Conservation (phyloP, 2,797 vertebrate species). For the Sparus aurata region DNA sequence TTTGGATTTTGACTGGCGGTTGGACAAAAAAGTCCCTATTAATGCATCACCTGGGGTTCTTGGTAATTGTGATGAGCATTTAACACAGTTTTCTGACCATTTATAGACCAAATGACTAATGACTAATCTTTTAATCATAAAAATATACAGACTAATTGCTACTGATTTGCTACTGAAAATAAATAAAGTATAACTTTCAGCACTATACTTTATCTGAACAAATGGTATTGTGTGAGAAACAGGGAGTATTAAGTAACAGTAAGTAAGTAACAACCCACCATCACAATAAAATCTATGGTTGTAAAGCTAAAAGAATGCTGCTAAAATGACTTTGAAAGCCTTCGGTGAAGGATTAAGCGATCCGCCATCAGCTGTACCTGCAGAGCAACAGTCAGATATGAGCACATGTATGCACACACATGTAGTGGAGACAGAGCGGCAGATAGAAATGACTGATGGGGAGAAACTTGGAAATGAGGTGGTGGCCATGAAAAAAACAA, state of each 20-base stretch:
- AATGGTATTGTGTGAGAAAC: not conserved
- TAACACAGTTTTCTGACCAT: not conserved
- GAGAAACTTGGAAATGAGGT: not conserved
- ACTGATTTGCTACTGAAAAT: not conserved
- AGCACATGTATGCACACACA: conserved; percentile 2
- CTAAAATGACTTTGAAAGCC: conserved; percentile 26
- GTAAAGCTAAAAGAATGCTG: conserved; percentile 2
- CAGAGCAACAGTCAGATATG: conserved; percentile 1
- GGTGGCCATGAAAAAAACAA: not conserved
- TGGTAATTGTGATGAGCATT: not conserved
- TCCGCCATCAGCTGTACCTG: not conserved
- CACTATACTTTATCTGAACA: not conserved
- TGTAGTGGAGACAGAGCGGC: not conserved
- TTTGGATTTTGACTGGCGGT: not conserved
- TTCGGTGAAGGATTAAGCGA: conserved; percentile 1
- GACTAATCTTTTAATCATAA: not conserved
- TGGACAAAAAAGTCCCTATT: not conserved
- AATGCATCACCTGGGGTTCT: not conserved
- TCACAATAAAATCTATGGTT: conserved; percentile 6
- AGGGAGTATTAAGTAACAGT: not conserved
- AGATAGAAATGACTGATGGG: not conserved
- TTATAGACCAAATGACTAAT: not conserved
- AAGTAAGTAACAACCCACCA: not conserved
- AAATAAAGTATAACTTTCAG: not conserved
- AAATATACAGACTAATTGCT: not conserved